Base-by-base conservation (phyloP, 92 coral and sea anemone genomes). In the Epizoanthus stellaris region DNA sequence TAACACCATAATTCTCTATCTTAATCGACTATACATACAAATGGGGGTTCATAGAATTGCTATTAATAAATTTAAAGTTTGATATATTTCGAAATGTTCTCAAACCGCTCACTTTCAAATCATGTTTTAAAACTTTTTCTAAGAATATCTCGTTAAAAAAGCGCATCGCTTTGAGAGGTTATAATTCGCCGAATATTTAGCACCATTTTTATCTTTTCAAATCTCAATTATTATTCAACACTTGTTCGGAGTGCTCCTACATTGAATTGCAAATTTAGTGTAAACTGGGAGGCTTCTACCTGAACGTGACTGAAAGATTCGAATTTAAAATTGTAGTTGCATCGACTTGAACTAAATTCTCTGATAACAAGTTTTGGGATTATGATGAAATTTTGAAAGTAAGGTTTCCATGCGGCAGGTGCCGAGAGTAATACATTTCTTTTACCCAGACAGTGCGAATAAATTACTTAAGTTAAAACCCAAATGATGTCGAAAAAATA, bases 381-480 rank as follows among this genome's bases (percentile, higher is more conserved):
- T 38, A 25, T 9, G 5, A 38, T n/a, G 20, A 15, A 60, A 45
- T 8, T 6, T 21, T 7, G 9, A 45, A 63, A 79, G 11, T 3
- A 11, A 43, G 21, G 10, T 63, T 20, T 11, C 13, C 17, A 14
- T 13, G 6, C 7, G 14, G 73, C 83, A 79, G 83, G 83, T 79
- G 83, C 60, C 43, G 6, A 30, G 34, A 76, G 61, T 57, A 39
- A 61, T 16, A 5, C 42, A n/a, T 20, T 77, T n/a, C 11, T n/a
- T 77, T 77, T 77, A 77, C 56, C 25, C 60, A 40, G 59, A 64
- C 64, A 25, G 23, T 25, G 67, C 58, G 83, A 79, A 79, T 79
- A 64, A 21, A 79, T 79, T 79, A 79, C 11, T 79, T 43, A 62
- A 79, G 72, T 79, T 79, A 79, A 79, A 79, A 43, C 49, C 73